Base-by-base conservation (phyloP, 1,140 invertebrate genomes). In the Trichomalopsis sarcophagae region DNA sequence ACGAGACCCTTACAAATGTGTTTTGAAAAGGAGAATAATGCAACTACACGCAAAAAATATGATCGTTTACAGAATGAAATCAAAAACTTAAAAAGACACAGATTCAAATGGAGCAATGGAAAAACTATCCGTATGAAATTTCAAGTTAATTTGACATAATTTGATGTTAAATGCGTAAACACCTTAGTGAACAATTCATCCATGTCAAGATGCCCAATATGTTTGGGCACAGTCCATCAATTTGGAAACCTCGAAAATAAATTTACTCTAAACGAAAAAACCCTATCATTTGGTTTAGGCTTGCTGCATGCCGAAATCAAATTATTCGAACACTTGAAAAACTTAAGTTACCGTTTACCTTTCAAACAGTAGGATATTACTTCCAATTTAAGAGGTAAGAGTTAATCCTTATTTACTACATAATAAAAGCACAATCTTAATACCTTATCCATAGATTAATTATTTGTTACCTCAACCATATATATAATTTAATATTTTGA, bases 121-220 rank as follows among this genome's bases (percentile, higher is more conserved):
- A 71, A 71, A 33, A 13, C 17, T 71, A 23, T 71, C n/a, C 27
- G 69, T 0, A 5, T 71, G 33, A 71, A 71, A 71, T 71, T 27
- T 71, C 11, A 4, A 71, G 69, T 71, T 13, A 2, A 13, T 23
- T n/a, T n/a, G n/a, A 71, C 69, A 23, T 71, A 33, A 71, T 71
- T 71, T 71, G 69, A 71, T 30, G 69, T 27, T 71, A 71, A 71
- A 71, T 71, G 69, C 4, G 69, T 71, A 2, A 71, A 71, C 27
- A 71, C 27, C 69, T 71, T 71, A 23, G 5, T 23, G 2, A 30
- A 33, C 2, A 33, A 33, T 33, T 2, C 33, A 33, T 9, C 69
- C 23, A 71, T 27, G 27, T 71, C 69, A 71, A 81, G 78, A 36
- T 81, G 62, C 68, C 78, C 78, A 27, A 69, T 69, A n/a, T 81